Evolutionary conservation across 1,140 invertebrate genomes (phyloP), one percentile per base, ranked within the genome.

Genomic region (Ectropis grisescens): DNA sequence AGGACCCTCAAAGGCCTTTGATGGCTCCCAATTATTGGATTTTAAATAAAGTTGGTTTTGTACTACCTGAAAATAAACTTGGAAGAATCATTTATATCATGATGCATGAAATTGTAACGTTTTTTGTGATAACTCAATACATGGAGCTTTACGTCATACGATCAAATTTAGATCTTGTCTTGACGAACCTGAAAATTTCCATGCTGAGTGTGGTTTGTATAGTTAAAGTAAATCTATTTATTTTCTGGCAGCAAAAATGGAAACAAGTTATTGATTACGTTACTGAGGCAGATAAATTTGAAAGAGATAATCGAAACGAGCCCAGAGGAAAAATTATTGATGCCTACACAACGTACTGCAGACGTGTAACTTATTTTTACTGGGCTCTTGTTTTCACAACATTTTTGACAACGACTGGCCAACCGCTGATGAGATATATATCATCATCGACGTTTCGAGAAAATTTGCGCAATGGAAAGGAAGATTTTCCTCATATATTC

Each of bases 181-280:
- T 72, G 9, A 66, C 56, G 2, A 80, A 80, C 39, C 37, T 80
- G 7, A 76, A 57, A 34, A 72, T 75, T 35, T 69, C 71, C 3
- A 70, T 80, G 61, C 30, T 75, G 6, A 76, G 75, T 39, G 55
- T 61, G n/a, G 56, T 80, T 11, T 71, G 66, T 26, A 28, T 60
- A 6, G 43, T 69, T 0, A 80, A 80, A 39, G 46, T 48, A 0
- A 61, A 68, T 25, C 60, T 58, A 0, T 76, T 67, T 31, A 11
- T 69, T 3, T 46, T 71, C 8, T 76, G 66, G 62, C 70, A 72
- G 45, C 22, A 31, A 0, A 38, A 49, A 6, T 80, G 75, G 75
- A 57, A 42, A 14, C 33, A 67, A 22, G 33, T 76, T 8, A 41
- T 76, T 0, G 34, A 69, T 1, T 80, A 80, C 11, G 40, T 72